Evolutionary conservation across 2,888 invertebrate species (phyloP).

Genomic region (Nasonovia ribisnigri): DNA sequence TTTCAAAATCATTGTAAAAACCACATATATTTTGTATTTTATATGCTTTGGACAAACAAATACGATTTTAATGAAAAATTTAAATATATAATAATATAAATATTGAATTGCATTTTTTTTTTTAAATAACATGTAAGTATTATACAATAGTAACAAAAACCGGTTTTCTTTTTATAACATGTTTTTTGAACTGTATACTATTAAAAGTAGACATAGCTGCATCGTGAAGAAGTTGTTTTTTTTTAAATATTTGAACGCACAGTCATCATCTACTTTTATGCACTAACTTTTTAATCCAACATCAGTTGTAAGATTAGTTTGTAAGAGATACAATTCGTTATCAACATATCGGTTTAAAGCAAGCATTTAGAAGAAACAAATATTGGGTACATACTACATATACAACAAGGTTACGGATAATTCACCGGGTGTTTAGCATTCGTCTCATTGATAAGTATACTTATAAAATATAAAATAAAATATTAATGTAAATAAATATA

Average conservation of each 20-base stretch:
- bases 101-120: not conserved
- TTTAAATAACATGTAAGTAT: not conserved
- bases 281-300: not conserved
- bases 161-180: not conserved
- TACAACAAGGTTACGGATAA: not conserved
- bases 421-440: not conserved
- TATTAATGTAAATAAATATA: no score
- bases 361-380: not conserved
- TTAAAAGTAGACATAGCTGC: not conserved
- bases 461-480: no score
- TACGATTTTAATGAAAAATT: no score
- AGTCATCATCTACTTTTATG: not conserved
- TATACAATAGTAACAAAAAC: not conserved
- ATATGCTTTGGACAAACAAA: not conserved
- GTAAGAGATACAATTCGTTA: not conserved
- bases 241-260: not conserved
- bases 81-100: not conserved
- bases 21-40: not conserved
- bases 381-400: no score
- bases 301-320: not conserved
- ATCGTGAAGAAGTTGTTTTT: not conserved
- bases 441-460: not conserved
- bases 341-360: not conserved
- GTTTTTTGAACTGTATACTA: not conserved
- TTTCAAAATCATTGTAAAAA: not conserved